Percentiles rank a stretch among this genome's conserved stretches.
Conservation (phyloP, 2,797 vertebrate species). For the Falco berigora region DNA sequence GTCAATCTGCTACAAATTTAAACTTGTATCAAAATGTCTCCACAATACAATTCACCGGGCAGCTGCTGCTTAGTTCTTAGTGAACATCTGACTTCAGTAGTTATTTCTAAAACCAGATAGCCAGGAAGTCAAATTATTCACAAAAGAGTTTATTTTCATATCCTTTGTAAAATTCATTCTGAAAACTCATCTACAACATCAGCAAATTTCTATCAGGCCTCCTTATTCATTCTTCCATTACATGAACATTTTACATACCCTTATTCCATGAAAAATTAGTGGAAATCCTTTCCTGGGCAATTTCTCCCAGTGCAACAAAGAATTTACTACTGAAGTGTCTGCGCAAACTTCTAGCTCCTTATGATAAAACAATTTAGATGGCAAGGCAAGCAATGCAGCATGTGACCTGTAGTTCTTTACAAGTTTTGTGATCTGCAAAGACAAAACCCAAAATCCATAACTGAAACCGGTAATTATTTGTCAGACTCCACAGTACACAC, state of each 20-base stretch:
- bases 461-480: not conserved
- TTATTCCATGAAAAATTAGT: slow-evolving; percentile 88
- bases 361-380: slow-evolving; percentile 91
- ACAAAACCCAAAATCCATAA: not conserved
- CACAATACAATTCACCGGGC: not conserved
- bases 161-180: not conserved
- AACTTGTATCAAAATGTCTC: not conserved
- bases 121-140: not conserved
- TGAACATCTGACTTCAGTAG: not conserved
- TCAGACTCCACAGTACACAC: not conserved
- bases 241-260: slow-evolving; percentile 72
- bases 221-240: not conserved
- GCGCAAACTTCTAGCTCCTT: slow-evolving; percentile 83
- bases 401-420: slow-evolving; percentile 94
- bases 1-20: not conserved
- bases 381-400: slow-evolving; percentile 81
- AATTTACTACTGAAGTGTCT: slow-evolving; percentile 72
- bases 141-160: not conserved
- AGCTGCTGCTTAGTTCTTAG: not conserved
- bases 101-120: not conserved
- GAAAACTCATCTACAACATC: not conserved
- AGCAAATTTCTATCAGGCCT: not conserved
- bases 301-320: slow-evolving; percentile 83
- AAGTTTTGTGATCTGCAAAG: slow-evolving; percentile 88
- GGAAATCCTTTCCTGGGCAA: slow-evolving; percentile 90